Percentiles rank a stretch among this genome's conserved stretches.
phyloP scores from a whole-genome alignment of 2,888 invertebrate genomes.

The Eucriotettix oculatus region DNA sequence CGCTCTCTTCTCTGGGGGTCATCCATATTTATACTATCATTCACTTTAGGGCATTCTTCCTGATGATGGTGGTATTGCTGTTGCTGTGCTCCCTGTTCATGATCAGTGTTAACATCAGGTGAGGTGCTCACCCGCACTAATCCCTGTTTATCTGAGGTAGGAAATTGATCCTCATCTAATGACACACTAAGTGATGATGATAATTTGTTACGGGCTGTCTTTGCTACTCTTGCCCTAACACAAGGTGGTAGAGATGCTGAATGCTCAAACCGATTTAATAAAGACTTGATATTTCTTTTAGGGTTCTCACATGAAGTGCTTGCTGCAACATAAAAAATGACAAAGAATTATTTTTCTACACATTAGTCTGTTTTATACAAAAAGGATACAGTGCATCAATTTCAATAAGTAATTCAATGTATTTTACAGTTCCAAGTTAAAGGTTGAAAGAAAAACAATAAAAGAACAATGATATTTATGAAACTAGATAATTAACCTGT shows the following conservation, averaged over 20 bases:
- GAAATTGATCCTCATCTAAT: constrained; percentile 54
- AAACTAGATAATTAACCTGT: too few relatives aligned
- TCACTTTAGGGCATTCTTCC: neutral
- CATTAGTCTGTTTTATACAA: too few relatives aligned
- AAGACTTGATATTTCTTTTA: neutral
- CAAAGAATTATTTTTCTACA: too few relatives aligned
- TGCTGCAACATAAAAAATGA: constrained; percentile 2
- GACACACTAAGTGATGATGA: constrained; percentile 23
- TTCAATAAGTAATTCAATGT: too few relatives aligned
- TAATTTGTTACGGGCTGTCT: constrained; percentile 33
- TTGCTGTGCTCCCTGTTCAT: constrained; percentile 6
- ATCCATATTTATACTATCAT: constrained; percentile 26
- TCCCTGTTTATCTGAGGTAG: constrained; percentile 5
- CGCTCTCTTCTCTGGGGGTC: constrained; percentile 50
- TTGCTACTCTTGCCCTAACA: constrained; percentile 38
- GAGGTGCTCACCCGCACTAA: constrained; percentile 17
- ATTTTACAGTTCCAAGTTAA: too few relatives aligned
- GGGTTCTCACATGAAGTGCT: constrained; percentile 3
- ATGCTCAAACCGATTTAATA: neutral
- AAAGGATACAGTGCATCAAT: too few relatives aligned
- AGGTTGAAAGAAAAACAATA: too few relatives aligned
- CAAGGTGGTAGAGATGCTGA: constrained; percentile 33
- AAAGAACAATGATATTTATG: too few relatives aligned
- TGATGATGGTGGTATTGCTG: constrained; percentile 2
- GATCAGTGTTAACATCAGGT: constrained; percentile 14